Evolutionary conservation across 2,113 vertebrate species (phyloP).

Genomic region (Myotis lucifugus): DNA sequence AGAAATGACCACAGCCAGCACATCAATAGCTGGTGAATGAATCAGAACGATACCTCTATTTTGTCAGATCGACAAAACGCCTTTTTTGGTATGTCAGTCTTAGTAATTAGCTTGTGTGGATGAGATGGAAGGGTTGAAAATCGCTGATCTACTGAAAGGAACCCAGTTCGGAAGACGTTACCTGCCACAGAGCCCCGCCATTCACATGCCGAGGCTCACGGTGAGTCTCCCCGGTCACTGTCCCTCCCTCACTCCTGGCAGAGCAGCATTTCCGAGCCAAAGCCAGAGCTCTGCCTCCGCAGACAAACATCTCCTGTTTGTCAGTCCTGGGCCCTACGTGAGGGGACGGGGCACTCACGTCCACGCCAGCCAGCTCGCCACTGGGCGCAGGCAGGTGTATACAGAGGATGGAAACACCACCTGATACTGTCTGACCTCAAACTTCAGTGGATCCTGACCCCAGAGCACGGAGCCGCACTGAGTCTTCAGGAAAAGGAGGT

Average conservation of each 20-base stretch:
- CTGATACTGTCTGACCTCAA: constrained; percentile 66
- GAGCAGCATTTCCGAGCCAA: not conserved
- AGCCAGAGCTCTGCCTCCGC: not conserved
- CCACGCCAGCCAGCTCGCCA: not conserved
- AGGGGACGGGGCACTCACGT: not conserved
- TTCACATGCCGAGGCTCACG: not conserved
- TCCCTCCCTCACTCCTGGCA: not conserved
- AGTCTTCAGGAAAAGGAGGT: constrained; percentile 65
- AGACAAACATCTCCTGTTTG: not conserved
- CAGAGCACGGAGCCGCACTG: not conserved
- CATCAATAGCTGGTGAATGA: not conserved
- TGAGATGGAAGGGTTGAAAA: not conserved
- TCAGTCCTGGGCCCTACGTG: not conserved
- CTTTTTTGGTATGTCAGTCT: not conserved
- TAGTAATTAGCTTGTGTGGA: not conserved
- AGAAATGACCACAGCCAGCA: not conserved
- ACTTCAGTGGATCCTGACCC: constrained; percentile 49
- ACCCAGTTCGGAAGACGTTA: not conserved
- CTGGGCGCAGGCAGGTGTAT: not conserved
- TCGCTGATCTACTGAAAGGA: not conserved
- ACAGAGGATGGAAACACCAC: constrained; percentile 44
- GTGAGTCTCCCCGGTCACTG: not conserved
- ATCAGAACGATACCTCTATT: not conserved
- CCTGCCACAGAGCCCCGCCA: not conserved
- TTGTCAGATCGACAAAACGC: not conserved